Evolutionary conservation across 2,113 vertebrate genomes (phyloP).

Genomic region (Grus americana): DNA sequence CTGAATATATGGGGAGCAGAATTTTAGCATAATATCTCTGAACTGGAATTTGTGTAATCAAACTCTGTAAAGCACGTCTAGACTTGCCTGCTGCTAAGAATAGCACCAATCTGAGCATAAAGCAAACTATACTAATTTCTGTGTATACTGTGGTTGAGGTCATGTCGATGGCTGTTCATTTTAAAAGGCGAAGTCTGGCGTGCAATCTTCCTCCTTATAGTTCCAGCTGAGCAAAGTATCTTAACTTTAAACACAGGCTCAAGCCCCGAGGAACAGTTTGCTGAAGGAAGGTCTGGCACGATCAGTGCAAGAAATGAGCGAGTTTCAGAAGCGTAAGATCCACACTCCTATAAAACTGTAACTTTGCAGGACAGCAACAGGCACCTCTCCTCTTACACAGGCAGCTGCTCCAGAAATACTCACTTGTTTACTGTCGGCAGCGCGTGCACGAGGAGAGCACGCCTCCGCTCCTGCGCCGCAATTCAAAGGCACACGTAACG

Average conservation of each 20-base stretch:
- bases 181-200: neutral
- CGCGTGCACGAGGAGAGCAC: neutral
- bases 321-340: neutral
- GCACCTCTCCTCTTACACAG: slow-evolving; percentile 18
- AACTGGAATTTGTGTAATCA: slow-evolving; percentile 38
- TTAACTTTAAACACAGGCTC: neutral
- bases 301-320: neutral
- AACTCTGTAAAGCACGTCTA: neutral
- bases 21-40: slow-evolving; percentile 36
- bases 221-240: neutral
- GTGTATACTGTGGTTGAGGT: neutral
- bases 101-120: neutral
- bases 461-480: neutral
- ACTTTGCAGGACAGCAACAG: slow-evolving; percentile 20
- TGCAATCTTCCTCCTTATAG: neutral
- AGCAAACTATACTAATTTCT: slow-evolving; percentile 4
- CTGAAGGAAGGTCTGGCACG: neutral
- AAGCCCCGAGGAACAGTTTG: accelerated
- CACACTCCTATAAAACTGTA: neutral
- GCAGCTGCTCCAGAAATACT: slow-evolving; percentile 48
- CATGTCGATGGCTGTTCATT: neutral
- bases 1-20: neutral
- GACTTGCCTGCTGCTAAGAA: neutral
- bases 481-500: neutral
- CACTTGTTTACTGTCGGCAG: neutral